Conservation (phyloP, 2,113 vertebrate genomes). For the Rousettus leschenaultii region DNA sequence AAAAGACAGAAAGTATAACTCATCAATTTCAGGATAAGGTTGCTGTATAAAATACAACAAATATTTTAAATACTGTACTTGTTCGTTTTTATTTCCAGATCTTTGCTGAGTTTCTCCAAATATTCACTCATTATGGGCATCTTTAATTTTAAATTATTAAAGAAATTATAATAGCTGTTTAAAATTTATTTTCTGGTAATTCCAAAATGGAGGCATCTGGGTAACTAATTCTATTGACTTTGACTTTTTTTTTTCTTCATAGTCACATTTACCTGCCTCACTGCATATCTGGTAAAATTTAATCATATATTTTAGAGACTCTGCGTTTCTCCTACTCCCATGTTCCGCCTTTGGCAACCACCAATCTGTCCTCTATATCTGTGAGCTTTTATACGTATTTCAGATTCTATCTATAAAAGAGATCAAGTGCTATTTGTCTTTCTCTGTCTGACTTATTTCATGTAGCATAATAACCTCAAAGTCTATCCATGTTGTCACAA, state of each 20-base stretch:
- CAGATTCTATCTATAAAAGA: too few relatives aligned
- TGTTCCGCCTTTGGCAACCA: too few relatives aligned
- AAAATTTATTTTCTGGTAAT: neutral
- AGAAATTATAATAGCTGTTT: too few relatives aligned
- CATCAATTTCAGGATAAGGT: neutral
- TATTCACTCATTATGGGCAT: neutral
- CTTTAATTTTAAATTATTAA: neutral
- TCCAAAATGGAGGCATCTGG: too few relatives aligned
- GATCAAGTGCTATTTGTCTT: neutral
- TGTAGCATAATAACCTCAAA: neutral
- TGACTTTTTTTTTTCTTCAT: too few relatives aligned
- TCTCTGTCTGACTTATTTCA: neutral
- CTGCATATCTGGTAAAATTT: neutral
- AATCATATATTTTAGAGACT: neutral
- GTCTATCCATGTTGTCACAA: too few relatives aligned
- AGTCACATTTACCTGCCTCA: neutral
- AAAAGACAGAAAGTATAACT: neutral
- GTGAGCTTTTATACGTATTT: too few relatives aligned
- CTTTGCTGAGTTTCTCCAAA: neutral
- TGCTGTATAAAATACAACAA: neutral
- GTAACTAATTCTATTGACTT: too few relatives aligned
- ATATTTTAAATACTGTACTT: neutral
- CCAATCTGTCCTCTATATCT: too few relatives aligned
- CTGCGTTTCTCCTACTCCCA: neutral
- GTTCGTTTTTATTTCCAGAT: neutral